Base-by-base conservation (phyloP, 2,797 vertebrate species). In the Galaxias olidus region DNA sequence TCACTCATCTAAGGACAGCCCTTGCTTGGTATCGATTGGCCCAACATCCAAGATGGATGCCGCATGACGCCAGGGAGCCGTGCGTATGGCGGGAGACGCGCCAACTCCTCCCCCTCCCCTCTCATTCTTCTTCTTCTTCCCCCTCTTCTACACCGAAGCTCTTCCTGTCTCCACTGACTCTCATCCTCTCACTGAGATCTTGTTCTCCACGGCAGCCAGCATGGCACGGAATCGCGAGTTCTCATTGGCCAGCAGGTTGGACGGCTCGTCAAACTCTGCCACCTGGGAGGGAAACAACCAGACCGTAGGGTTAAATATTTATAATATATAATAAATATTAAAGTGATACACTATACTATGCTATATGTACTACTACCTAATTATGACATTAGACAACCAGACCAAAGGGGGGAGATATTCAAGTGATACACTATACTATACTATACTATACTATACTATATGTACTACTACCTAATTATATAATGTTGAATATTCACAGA, bases 201-300 rank as follows among this genome's bases (percentile, higher is more conserved):
- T 96, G 91, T 95, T 96, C 73, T 96, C 95, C 0, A 92, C 88
- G 63, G 96, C 96, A 44, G 94, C 95, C 83, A 96, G 91, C 94
- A 98, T 96, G 74, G 95, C 94, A 43, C 91, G 92, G 86, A 97
- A 95, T 61, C 94, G 91, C 0, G 95, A 96, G 87, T 95, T 96
- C 84, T 96, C 95, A 0, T 96, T 97, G 85, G 95, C 94, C 86
- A 98, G 90, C 69, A 98, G 94, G 76, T 85, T 92, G 57, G 95
- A 92, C 0, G 96, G 96, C 17, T 94, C 93, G 53, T 97, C 96
- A 0, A 96, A 98, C 84, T 98, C 96, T 85, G 92, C 92, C 79
- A 96, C 95, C 96, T 98, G 69, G 45, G n/a, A n/a, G n/a, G 62
- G 67, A 69, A 70, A 79, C 49, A 6, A 17, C 66, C 11, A 75